phyloP scores from a whole-genome alignment of 2,113 vertebrate genomes.

The Catharus fuscescens region DNA sequence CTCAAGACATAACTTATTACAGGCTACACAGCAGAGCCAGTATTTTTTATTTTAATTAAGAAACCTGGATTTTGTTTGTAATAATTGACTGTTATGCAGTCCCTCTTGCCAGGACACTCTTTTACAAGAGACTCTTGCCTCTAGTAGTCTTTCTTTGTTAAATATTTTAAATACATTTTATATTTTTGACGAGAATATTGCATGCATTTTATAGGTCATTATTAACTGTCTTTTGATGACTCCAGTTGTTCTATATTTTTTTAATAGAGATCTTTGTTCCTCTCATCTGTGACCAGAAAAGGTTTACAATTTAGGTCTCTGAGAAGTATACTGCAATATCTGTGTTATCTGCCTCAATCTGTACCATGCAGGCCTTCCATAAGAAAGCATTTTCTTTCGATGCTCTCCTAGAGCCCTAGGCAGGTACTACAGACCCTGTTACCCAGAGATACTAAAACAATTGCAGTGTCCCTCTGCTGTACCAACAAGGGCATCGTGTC shows the following conservation, averaged over 20 bases:
- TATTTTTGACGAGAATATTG: conserved; percentile 47
- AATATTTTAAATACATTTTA: conserved; percentile 67
- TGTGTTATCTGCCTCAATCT: background rate
- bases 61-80: conserved; percentile 81
- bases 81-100: conserved; percentile 75
- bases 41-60: conserved; percentile 81
- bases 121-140: conserved; percentile 75
- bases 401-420: background rate
- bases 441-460: background rate
- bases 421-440: background rate
- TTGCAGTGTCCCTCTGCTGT: background rate
- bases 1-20: conserved; percentile 72
- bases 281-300: background rate
- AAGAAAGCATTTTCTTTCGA: background rate
- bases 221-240: conserved; percentile 57
- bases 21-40: conserved; percentile 65
- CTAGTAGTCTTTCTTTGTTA: conserved; percentile 64
- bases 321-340: background rate
- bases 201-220: conserved; percentile 40
- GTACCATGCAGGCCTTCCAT: background rate
- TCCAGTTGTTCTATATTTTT: conserved; percentile 30
- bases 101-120: conserved; percentile 72
- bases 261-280: background rate
- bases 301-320: background rate
- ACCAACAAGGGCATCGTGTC: background rate